Base-by-base conservation (phyloP, 2,113 vertebrate genomes). In the Glaucomys volans region DNA sequence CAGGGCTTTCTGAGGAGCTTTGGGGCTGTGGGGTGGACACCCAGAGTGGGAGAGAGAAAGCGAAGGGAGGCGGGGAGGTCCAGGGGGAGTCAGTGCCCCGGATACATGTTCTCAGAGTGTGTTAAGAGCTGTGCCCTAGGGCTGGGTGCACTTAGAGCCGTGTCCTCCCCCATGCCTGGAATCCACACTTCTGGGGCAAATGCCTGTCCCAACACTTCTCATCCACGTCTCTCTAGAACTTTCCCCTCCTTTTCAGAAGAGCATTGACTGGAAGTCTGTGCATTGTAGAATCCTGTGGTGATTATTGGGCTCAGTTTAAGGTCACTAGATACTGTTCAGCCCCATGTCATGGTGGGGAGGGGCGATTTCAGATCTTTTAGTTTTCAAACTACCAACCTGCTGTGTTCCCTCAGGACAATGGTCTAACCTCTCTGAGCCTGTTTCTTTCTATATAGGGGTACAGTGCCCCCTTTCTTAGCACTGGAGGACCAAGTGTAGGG, bases 21-120 rank as follows among this genome's bases (percentile, higher is more conserved):
- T 47, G 1, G 40, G 0, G 52, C 44, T 87, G 42, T 16, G 52
- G 52, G 35, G 40, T 37, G 62, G 37, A 50, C 42, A 35, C 62
- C 76, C 44, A 16, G 12, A 16, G 42, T 3, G 8, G 22, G 24
- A 35, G 6, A 72, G 35, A 26, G 20, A 28, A n/a, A 40, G 3
- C 10, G 30, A 32, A 18, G 0, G 8, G 3, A 42, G 40, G 54
- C 9, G 3, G 4, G 14, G 4, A 37, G 24, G 24, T 24, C 0
- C 0, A 35, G 4, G 44, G 47, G 64, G 35, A 28, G 2, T 4
- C 44, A 14, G 12, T 12, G 32, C 22, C 37, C 57, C 3, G 10
- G 62, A 8, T 14, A 20, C 4, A 0, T 32, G 0, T 32, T 28
- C 35, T 8, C n/a, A 20, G n/a, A 52, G 26, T 28, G 0, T 5